Percentiles rank a stretch among this genome's conserved stretches.
Evolutionary conservation across 1,140 invertebrate species (phyloP).

Genomic region (Saxidomus purpurata): DNA sequence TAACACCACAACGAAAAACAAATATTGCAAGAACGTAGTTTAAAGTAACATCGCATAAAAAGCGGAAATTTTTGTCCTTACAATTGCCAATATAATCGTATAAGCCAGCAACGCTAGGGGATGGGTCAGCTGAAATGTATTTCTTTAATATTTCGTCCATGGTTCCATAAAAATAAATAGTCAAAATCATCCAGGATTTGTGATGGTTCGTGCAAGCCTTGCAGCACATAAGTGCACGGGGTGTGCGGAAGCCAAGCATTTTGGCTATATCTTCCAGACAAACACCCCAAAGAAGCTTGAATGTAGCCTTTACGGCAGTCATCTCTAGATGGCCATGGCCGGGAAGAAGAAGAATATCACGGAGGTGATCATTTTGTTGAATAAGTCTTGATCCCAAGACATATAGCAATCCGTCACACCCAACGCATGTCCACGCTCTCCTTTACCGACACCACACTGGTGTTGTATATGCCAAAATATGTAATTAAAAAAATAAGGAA

Average conservation of each 20-base stretch:
- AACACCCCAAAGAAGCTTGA: neutral
- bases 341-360: neutral
- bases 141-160: neutral
- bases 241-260: neutral
- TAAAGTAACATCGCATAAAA: no score
- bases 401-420: neutral
- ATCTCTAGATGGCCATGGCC: neutral
- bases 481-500: no score
- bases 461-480: neutral
- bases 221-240: neutral
- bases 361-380: neutral
- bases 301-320: neutral
- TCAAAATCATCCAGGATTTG: constrained; percentile 2
- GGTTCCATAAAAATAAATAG: neutral
- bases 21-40: neutral
- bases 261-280: neutral
- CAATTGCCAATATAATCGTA: neutral
- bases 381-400: neutral
- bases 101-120: neutral
- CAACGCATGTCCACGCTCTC: neutral
- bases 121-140: neutral
- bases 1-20: neutral
- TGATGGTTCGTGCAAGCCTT: neutral
- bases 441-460: neutral
- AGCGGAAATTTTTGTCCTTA: neutral